phyloP scores from a whole-genome alignment of 2,113 vertebrate genomes.

The Ictidomys tridecemlineatus region DNA sequence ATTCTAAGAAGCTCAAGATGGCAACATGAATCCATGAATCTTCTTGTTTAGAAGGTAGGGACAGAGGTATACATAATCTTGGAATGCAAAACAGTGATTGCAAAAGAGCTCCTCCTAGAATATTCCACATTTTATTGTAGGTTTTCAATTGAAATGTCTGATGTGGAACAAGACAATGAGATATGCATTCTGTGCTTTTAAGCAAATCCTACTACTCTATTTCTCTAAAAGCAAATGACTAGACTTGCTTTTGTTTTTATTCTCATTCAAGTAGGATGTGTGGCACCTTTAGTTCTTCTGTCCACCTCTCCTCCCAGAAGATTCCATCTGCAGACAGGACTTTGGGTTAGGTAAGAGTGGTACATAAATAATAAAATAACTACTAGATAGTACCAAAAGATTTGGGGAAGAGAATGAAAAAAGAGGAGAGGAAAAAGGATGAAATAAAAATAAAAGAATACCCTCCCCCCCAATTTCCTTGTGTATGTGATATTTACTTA shows the following conservation, averaged over 20 bases:
- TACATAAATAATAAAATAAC: background rate
- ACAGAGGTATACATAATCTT: background rate
- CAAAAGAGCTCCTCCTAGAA: background rate
- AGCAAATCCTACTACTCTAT: background rate
- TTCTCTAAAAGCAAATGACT: background rate
- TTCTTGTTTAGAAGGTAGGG: background rate
- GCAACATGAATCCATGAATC: background rate
- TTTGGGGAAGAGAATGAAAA: constrained; percentile 18
- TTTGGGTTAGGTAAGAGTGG: background rate
- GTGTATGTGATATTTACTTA: background rate
- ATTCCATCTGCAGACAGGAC: background rate
- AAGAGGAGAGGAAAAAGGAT: background rate
- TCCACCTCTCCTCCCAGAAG: background rate
- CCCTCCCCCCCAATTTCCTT: too few species aligned
- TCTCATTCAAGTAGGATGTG: background rate
- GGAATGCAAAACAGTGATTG: background rate
- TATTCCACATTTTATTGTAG: background rate
- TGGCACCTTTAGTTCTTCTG: background rate
- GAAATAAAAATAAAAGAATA: background rate
- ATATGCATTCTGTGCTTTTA: background rate
- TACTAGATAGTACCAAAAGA: background rate
- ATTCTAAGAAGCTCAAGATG: background rate
- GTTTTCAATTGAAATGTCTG: background rate
- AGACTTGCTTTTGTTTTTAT: background rate
- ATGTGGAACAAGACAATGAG: background rate